A percentile compares a stretch with the other conserved stretches of the same genome.
These are phyloP conservation scores for Callyntrura guangdongensis DNA, from an alignment of 2,888 invertebrate genomes.

Conservation along the genomic window DNA sequence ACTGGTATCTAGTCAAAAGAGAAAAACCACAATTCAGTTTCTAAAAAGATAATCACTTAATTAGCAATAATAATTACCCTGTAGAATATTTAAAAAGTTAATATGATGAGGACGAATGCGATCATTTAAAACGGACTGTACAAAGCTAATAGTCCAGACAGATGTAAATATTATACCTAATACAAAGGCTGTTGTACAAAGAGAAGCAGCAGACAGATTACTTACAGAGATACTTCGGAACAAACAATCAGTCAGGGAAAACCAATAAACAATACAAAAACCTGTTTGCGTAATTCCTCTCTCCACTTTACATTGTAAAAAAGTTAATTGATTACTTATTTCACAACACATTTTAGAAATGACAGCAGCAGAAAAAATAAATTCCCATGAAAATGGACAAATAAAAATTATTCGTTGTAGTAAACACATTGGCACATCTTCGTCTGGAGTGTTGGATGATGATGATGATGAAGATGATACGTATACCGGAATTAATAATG, in stretches of 20 bases:
- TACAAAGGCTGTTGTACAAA: no score
- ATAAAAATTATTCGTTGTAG: not conserved
- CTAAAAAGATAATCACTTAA: not conserved
- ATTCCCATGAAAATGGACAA: slow-evolving; percentile 39
- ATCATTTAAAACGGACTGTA: not conserved
- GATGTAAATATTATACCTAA: no score
- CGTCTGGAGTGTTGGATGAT: not conserved
- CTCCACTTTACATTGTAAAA: not conserved
- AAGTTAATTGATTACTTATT: slow-evolving; percentile 38
- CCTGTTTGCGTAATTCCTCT: slow-evolving; percentile 45
- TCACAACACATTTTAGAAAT: slow-evolving; percentile 33
- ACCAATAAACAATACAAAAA: slow-evolving; percentile 48
- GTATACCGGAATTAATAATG: not conserved
- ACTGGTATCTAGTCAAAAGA: not conserved
- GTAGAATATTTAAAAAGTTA: not conserved
- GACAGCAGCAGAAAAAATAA: slow-evolving; percentile 6
- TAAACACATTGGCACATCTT: not conserved
- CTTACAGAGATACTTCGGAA: not conserved
- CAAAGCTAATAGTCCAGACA: no score
- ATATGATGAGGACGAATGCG: not conserved
- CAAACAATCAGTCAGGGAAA: slow-evolving; percentile 38
- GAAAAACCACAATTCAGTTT: not conserved
- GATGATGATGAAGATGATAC: not conserved
- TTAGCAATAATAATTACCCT: not conserved
- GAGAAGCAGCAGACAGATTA: not conserved